Evolutionary conservation across 2,888 invertebrate species (phyloP), one percentile per base, ranked within the genome.

Genomic region (Sisyra terminalis): DNA sequence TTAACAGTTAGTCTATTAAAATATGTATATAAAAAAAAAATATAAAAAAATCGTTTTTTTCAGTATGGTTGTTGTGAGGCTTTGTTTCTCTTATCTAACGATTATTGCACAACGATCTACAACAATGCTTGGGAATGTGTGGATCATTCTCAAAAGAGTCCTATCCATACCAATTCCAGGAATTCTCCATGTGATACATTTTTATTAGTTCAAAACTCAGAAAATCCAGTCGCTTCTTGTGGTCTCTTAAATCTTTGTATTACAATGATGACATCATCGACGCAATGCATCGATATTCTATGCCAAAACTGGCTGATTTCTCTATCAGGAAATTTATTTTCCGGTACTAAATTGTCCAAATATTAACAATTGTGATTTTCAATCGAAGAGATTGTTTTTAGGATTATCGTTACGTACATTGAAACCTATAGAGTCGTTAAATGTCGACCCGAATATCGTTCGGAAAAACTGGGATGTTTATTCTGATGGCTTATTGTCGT

Each of bases 11-110:
- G 74, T 65, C 16, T 18, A 10, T 39, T 44, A 29, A 16, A 44
- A n/a, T n/a, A n/a, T n/a, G n/a, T n/a, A n/a, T n/a, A n/a, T n/a
- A n/a, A n/a, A n/a, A n/a, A n/a, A n/a, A n/a, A n/a, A n/a, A n/a
- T n/a, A n/a, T n/a, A n/a, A n/a, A n/a, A n/a, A n/a, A n/a, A n/a
- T 18, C 29, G 39, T 44, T 48, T 48, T 32, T 63, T 59, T 46
- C 52, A 75, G 68, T 67, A 66, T 52, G 81, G 82, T 1, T 76
- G 74, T 53, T 69, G 74, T 51, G 74, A 83, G 58, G 72, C 84
- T 0, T 62, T 90, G 2, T 71, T 72, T 50, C 56, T 67, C 3
- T 59, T 89, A 29, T 76, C 80, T 39, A 69, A 67, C 39, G 63
- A 63, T 15, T 88, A 78, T 61, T 68, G 75, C 0, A 78, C 83